A percentile compares a stretch with the other conserved stretches of the same genome.
These are phyloP conservation scores for Euleptes europaea DNA, from an alignment of 2,113 vertebrate species.

Conservation along the genomic window DNA sequence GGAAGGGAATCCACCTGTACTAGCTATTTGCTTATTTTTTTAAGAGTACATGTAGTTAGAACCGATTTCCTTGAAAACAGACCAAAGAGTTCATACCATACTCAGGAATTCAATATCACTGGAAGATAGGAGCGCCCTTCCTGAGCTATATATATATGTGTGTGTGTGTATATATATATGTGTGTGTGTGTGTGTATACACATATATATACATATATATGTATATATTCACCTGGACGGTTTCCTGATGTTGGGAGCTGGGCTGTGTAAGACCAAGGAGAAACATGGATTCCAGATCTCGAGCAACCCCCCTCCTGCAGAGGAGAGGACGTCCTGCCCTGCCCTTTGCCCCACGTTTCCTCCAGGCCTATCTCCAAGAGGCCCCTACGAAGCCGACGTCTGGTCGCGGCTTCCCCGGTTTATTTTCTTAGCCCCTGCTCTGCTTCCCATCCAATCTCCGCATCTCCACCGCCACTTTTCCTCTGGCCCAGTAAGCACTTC, in stretches of 20 bases:
- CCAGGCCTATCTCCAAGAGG: background rate
- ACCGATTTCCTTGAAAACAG: too few species aligned
- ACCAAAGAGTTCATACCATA: too few species aligned
- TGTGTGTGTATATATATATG: too few species aligned
- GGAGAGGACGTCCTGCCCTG: background rate
- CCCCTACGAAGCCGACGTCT: background rate
- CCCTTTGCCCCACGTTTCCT: background rate
- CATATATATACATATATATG: too few species aligned
- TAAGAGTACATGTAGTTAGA: too few species aligned
- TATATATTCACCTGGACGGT: background rate
- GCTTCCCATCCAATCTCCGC: background rate
- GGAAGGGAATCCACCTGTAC: too few species aligned
- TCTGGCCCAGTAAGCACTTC: background rate
- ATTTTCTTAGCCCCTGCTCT: background rate
- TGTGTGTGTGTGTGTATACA: too few species aligned
- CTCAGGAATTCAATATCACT: too few species aligned
- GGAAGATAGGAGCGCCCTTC: too few species aligned
- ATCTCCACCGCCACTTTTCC: background rate
- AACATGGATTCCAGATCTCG: fast-evolving
- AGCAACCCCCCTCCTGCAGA: too few species aligned
- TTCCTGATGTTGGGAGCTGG: background rate
- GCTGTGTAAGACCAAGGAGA: background rate
- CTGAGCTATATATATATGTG: too few species aligned
- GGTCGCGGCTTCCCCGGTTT: background rate
- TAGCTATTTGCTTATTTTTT: too few species aligned